phyloP scores from a whole-genome alignment of 2,797 vertebrate genomes.

The Percopsis omiscomaycus region DNA sequence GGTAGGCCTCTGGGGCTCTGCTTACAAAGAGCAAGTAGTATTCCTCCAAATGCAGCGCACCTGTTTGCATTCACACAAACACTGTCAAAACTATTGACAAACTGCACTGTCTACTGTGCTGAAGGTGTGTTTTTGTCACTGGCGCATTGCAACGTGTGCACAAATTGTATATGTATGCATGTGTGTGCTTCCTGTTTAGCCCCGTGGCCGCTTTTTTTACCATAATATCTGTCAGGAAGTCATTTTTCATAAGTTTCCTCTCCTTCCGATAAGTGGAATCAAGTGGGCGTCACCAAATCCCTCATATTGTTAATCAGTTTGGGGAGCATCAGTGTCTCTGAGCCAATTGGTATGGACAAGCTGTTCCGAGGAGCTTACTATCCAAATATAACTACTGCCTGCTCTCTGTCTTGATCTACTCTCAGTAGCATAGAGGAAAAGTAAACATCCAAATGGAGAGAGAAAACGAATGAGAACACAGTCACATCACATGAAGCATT shows the following conservation, averaged over 20 bases:
- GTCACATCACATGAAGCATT: conserved; percentile 60
- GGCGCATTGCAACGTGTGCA: not conserved
- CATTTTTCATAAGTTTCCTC: conserved; percentile 1
- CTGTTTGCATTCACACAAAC: conserved; percentile 20
- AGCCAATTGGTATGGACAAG: not conserved
- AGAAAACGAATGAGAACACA: conserved; percentile 56
- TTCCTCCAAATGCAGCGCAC: conserved; percentile 19
- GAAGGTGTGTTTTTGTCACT: conserved; percentile 8
- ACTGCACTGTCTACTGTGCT: not conserved
- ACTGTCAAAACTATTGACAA: conserved; percentile 4
- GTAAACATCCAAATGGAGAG: conserved; percentile 27
- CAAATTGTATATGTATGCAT: not conserved
- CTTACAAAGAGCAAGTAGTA: conserved; percentile 16
- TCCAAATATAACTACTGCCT: not conserved
- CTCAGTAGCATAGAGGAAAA: conserved; percentile 31
- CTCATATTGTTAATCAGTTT: conserved; percentile 27
- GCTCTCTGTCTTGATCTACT: conserved; percentile 4
- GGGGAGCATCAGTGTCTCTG: conserved; percentile 9
- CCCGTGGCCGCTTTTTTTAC: not conserved
- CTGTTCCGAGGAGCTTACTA: conserved; percentile 16
- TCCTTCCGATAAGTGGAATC: not conserved
- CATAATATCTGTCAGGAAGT: not conserved
- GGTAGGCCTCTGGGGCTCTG: not conserved
- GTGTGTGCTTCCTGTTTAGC: not conserved
- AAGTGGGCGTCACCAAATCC: conserved; percentile 17